Base-by-base conservation (phyloP, 2,888 invertebrate genomes). In the Lepidonotus clava region DNA sequence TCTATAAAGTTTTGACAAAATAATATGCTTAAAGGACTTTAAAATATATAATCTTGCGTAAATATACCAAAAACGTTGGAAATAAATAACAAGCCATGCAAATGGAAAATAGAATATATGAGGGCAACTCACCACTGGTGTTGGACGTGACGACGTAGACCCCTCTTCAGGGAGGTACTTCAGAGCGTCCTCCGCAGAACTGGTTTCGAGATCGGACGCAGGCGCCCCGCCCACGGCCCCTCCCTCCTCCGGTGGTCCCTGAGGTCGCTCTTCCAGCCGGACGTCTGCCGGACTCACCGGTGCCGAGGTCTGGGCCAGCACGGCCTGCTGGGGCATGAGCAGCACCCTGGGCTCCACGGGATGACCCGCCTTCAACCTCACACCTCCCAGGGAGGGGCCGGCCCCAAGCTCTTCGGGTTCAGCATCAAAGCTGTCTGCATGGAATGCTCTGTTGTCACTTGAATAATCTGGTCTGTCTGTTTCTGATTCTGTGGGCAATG, bases 181-280 rank as follows among this genome's bases (percentile, higher is more conserved):
- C 24, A 32, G 24, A 5, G 46, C 80, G 4, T 80, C 80, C 34
- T 80, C 80, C 24, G 80, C 80, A 41, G n/a, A 46, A 28, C 41
- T 80, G 46, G 24, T 24, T 24, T 80, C 80, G 2, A 80, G 41
- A 46, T 41, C 46, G 51, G 11, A 14, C 21, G 51, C 14, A 80
- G 41, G 6, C 14, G 14, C 28, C 0, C 80, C 80, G 41, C 80
- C 80, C 28, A 28, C 41, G 24, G 80, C 80, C 11, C 80, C 80
- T 46, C 21, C 80, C 24, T 4, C 71, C 38, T 11, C n/a, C 56
- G 5, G 11, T 24, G 5, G 14, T 24, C 8, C n/a, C 11, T 61
- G 28, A n/a, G n/a, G n/a, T n/a, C n/a, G n/a, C n/a, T n/a, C 28
- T 2, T 61, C 61, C 71, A 71, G 38, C 5, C 18, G 34, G 1